Evolutionary conservation across 2,797 vertebrate genomes (phyloP), one percentile per base, ranked within the genome.

Genomic region (Falco berigora): DNA sequence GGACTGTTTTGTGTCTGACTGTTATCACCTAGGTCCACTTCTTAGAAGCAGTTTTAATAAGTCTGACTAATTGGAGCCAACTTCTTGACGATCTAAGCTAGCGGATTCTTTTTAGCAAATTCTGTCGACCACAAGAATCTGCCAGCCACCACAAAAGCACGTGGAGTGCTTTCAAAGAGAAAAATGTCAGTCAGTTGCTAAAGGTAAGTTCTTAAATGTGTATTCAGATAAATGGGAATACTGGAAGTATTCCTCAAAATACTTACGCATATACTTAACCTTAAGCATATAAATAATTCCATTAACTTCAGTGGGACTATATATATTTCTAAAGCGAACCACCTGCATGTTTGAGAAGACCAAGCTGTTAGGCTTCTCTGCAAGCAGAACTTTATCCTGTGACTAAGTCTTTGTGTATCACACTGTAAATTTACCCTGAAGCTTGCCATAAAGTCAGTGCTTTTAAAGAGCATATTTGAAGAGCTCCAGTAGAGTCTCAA

Each of bases 401-500:
- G 74, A 92, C 73, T 92, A 86, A 86, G 77, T 88, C 85, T 85
- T 91, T 94, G 88, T 86, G 62, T 87, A 64, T 90, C 53, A 6
- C 58, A 42, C 7, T 92, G 89, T 96, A 95, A 96, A 90, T 92
- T 92, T 75, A 61, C 91, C 83, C 92, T 79, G 90, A 95, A 93
- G 77, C 88, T 92, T 88, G 74, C 82, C 84, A 90, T 94, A 94
- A 96, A 97, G 88, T 68, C 93, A 85, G 62, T 93, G 71, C 76
- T 92, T 95, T 91, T 75, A 89, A 92, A 95, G 68, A 79, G 86
- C 91, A 84, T 62, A 94, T 83, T 85, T 79, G 86, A 96, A 94
- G 87, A 95, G 84, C 92, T 97, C 86, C 90, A 95, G 77, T 94
- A 88, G 92, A 94, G 92, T 93, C 95, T 96, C 95, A 82, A 90